Conservation (phyloP, 2,797 vertebrate genomes). For the Okamejei kenojei region DNA sequence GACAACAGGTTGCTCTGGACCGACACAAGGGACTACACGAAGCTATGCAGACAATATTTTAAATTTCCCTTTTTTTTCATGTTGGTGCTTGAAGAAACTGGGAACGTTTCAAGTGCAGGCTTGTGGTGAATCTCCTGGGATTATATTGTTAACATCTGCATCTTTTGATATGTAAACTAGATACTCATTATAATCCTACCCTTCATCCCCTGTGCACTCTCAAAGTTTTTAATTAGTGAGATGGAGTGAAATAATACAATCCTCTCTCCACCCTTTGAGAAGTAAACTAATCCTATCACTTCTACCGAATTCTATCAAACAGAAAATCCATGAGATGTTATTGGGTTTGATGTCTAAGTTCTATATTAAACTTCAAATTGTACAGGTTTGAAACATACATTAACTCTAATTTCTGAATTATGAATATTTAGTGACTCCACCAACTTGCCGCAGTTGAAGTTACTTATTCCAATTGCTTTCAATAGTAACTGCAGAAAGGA, state of each 20-base stretch:
- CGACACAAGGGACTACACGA: not conserved
- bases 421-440: not conserved
- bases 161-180: constrained; percentile 30
- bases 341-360: not conserved
- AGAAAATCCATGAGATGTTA: not conserved
- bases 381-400: not conserved
- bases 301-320: not conserved
- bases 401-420: not conserved
- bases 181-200: constrained; percentile 11
- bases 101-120: not conserved
- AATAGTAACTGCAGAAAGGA: not conserved
- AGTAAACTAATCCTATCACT: not conserved
- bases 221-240: constrained; percentile 9
- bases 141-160: constrained; percentile 28
- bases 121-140: not conserved
- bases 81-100: not conserved
- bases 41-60: not conserved
- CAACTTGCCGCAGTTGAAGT: not conserved
- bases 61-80: not conserved
- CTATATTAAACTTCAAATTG: not conserved
- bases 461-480: not conserved
- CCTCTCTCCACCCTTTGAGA: not conserved
- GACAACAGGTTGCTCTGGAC: not conserved
- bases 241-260: not conserved
- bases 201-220: not conserved